Base-by-base conservation (phyloP, 2,888 invertebrate genomes). In the Adela reaumurella region DNA sequence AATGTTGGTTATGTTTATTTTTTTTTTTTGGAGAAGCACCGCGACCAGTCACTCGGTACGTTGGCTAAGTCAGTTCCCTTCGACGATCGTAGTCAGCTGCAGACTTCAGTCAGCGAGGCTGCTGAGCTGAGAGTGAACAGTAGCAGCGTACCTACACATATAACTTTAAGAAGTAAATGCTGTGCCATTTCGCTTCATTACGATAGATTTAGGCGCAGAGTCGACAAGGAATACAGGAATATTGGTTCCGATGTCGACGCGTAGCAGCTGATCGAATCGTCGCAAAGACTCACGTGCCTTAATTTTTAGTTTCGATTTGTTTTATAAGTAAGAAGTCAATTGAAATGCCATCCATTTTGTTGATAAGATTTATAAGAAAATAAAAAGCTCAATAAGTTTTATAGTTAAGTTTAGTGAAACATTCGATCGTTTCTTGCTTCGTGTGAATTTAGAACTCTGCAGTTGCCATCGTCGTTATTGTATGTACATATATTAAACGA, bases 271-370 rank as follows among this genome's bases (percentile, higher is more conserved):
- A 35, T 35, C 35, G 35, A 4, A 35, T 35, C 35, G n/a, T 35
- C 35, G 14, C 35, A 35, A 35, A 35, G 43, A 43, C 17, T 43
- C 43, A 43, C 43, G 43, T 43, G 43, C 43, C 43, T 43, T 43
- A 43, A 43, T 43, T 43, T 43, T 16, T 43, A 43, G 19, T 43
- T 11, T 19, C 19, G 43, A 43, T 10, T 19, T 19, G 18, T 42
- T 42, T 17, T 17, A 6, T 43, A 43, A 43, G 43, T 43, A 43
- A 43, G 8, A 43, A 78, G 78, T 78, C 77, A 77, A 73, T 71
- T 73, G 72, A 73, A 74, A 78, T 78, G 78, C 78, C 78, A 78
- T 78, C 77, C 77, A 77, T 71, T 76, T 77, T 76, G 77, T 77
- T 78, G 76, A 78, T 35, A 35, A 35, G 35, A 35, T 35, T 35